Evolutionary conservation across 2,113 vertebrate species (phyloP), one percentile per base, ranked within the genome.

Genomic region (Ciconia maguari): DNA sequence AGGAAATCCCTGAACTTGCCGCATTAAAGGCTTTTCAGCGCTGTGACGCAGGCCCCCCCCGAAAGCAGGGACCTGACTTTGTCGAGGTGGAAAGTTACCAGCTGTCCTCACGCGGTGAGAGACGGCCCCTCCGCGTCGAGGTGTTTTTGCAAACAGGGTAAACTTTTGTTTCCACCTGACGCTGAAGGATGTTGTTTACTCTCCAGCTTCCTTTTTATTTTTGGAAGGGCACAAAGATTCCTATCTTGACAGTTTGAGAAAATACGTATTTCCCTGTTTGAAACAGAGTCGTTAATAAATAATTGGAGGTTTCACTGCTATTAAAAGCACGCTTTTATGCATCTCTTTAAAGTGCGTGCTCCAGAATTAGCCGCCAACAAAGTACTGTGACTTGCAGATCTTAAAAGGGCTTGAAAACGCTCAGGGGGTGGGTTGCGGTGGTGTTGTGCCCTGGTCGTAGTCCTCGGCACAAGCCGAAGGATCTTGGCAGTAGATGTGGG

Each of bases 91-190:
- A 57, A 44, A 15, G 60, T 55, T 49, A 5, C 32, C 57, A 13
- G 25, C 6, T 4, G 55, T 21, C 42, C 51, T 58, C 32, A 5
- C 7, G 11, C 4, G 34, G 38, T 0, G 24, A 10, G 32, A 17
- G 14, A 4, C 2, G 2, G 27, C n/a, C 29, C n/a, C 26, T 10
- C 19, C 2, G 16, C 0, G 5, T 9, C 2, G 6, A 14, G n/a
- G 0, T 13, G 27, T 1, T 13, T 20, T 55, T 11, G 26, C 4
- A 30, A 55, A 5, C 18, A 1, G 27, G 10, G 69, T 20, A 0
- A 32, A 13, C 44, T 71, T 42, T 1, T 18, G 29, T 65, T 68
- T 13, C 60, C 65, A 27, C 34, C 85, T n/a, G 32, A 25, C 7
- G 0, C 71, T 26, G 65, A 18, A 25, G 20, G 72, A 30, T 36